Evolutionary conservation across 2,888 invertebrate species (phyloP).

Genomic region (Cheilosia vulpina): DNA sequence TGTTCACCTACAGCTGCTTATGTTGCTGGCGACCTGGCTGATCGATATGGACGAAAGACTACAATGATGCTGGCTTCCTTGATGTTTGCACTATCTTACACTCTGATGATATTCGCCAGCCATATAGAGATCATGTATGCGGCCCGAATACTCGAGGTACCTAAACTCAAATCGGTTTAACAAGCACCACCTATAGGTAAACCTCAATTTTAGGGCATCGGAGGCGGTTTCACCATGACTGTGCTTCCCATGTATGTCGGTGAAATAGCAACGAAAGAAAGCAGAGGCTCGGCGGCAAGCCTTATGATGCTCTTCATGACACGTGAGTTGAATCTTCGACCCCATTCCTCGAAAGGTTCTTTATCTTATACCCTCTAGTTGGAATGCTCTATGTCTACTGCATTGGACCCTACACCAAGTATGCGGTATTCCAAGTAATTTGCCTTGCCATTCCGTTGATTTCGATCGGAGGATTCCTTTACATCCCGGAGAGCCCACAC

Average conservation of each 20-base stretch:
- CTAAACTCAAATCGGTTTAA: background rate
- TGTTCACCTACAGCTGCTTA: conserved; percentile 86
- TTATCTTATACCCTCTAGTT: conserved; percentile 72
- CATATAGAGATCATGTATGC: conserved; percentile 85
- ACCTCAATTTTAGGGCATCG: conserved; percentile 84
- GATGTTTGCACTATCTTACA: conserved; percentile 89
- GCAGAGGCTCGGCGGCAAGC: conserved; percentile 92
- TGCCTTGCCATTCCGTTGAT: conserved; percentile 87
- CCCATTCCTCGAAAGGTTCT: no score
- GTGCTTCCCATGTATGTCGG: conserved; percentile 93
- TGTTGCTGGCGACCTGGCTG: conserved; percentile 87
- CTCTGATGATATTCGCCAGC: conserved; percentile 86
- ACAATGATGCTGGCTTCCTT: conserved; percentile 87
- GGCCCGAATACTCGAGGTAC: conserved; percentile 80
- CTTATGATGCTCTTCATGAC: conserved; percentile 88
- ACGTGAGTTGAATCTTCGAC: conserved; percentile 15
- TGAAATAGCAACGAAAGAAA: conserved; percentile 91
- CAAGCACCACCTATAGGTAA: background rate
- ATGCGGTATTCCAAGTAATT: conserved; percentile 86
- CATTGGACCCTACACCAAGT: conserved; percentile 89
- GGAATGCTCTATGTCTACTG: conserved; percentile 89
- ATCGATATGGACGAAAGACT: conserved; percentile 88
- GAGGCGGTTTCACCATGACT: conserved; percentile 88
- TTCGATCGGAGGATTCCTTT: conserved; percentile 86
- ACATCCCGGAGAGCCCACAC: conserved; percentile 93